phyloP scores from a whole-genome alignment of 2,888 invertebrate species.

The Chymomyza fuscimana region DNA sequence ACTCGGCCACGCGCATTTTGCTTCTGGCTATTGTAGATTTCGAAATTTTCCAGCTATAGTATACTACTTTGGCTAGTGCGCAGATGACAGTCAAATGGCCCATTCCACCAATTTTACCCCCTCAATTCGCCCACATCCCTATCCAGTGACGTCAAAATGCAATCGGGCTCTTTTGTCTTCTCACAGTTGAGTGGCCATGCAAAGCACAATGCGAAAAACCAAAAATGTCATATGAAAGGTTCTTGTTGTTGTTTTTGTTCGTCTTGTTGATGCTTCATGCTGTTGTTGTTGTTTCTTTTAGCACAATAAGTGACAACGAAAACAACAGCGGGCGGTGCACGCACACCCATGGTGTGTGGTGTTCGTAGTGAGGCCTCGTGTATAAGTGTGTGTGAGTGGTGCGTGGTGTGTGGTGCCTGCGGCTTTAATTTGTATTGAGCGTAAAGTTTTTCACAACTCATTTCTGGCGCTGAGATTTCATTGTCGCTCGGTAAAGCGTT shows the following conservation, averaged over 20 bases:
- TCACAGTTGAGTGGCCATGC: constrained; percentile 78
- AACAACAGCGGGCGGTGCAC: constrained; percentile 71
- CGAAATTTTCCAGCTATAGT: constrained; percentile 55
- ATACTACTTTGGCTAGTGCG: constrained; percentile 27
- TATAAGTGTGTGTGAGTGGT: neutral
- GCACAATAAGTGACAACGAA: constrained; percentile 73
- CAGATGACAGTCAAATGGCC: constrained; percentile 13
- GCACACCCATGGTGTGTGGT: constrained; percentile 42
- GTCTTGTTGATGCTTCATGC: constrained; percentile 22
- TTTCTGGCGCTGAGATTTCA: constrained; percentile 37
- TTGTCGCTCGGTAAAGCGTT: constrained; percentile 56
- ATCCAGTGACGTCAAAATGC: constrained; percentile 45
- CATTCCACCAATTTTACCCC: neutral
- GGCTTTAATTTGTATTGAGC: constrained; percentile 70
- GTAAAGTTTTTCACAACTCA: constrained; percentile 70
- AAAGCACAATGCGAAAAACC: constrained; percentile 59
- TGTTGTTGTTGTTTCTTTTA: constrained; percentile 46
- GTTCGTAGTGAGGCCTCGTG: neutral
- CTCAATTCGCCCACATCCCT: neutral
- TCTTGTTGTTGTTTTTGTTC: constrained; percentile 12
- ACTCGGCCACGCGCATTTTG: constrained; percentile 64
- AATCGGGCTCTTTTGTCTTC: constrained; percentile 74
- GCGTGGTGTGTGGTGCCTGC: constrained; percentile 43
- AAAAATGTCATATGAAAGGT: constrained; percentile 67
- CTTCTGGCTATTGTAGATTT: constrained; percentile 59